phyloP scores from a whole-genome alignment of 1,140 invertebrate species.

The Brachionus rotundiformis region DNA sequence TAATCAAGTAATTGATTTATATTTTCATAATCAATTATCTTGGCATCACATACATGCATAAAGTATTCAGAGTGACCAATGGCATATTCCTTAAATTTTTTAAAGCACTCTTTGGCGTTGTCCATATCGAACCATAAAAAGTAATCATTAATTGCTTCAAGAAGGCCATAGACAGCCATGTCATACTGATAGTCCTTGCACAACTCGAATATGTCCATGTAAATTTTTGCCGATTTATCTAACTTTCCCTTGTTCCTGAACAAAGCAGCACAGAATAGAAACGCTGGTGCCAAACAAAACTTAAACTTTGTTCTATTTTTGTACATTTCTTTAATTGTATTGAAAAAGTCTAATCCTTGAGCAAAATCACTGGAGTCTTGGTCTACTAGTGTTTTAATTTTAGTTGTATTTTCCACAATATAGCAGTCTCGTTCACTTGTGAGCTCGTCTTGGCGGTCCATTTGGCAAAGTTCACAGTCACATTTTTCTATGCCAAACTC shows the following conservation, averaged over 20 bases:
- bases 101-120: slow-evolving; percentile 3
- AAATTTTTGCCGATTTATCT: slow-evolving; percentile 25
- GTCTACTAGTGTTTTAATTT: slow-evolving; percentile 6
- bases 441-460: not conserved
- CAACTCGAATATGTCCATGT: not conserved
- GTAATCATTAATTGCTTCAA: slow-evolving; percentile 8
- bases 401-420: not conserved
- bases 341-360: not conserved
- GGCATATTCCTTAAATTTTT: not conserved
- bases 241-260: slow-evolving; percentile 4
- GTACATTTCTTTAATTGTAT: not conserved
- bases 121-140: slow-evolving; percentile 27
- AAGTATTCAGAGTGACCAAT: slow-evolving; percentile 6
- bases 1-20: too few species aligned
- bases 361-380: not conserved
- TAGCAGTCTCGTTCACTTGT: not conserved
- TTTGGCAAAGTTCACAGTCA: slow-evolving; percentile 21
- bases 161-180: slow-evolving; percentile 12
- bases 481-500: not conserved
- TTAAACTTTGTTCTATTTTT: not conserved
- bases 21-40: slow-evolving; percentile 36
- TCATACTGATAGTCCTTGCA: slow-evolving; percentile 29
- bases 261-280: not conserved
- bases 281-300: not conserved
- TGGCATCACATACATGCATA: slow-evolving; percentile 33